Evolutionary conservation across 2,888 invertebrate genomes (phyloP), one percentile per base, ranked within the genome.

Genomic region (Eudemis profundana): DNA sequence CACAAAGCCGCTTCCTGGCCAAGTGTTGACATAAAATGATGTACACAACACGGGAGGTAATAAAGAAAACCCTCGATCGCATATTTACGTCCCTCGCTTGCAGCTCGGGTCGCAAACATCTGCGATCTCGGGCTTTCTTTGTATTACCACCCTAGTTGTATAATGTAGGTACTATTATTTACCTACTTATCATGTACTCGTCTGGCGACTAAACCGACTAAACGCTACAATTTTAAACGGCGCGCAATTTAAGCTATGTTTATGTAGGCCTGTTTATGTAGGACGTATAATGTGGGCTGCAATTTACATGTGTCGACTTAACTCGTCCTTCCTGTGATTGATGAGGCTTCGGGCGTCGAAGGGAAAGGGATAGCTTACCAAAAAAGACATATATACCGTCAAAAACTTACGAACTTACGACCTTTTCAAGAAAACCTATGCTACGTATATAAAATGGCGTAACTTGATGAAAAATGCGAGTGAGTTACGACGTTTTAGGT

Each of bases 251-350:
- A 27, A 10, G 23, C 27, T 56, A 21, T 14, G 56, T 69, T 63
- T 66, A 63, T 36, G 38, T 44, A 44, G 61, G 51, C 17, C 4
- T 46, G 44, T 61, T 33, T 49, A 44, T 33, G 33, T 51, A 61
- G 61, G 49, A 44, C 50, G 60, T 47, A 49, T 50, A 42, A 50
- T 17, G 36, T n/a, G 49, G 54, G 53, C 61, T 49, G 51, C 53
- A 71, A 71, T 70, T 70, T 69, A 70, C 71, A 71, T 71, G 66
- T 71, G 71, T 71, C 71, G 71, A 71, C 71, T 71, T 71, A 71
- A 71, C 71, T 68, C 65, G 65, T 61, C 69, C 67, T 53, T 56
- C 66, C 47, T 17, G 61, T 71, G 71, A 71, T 71, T 69, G 70
- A 71, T 70, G 71, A 60, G 54, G 46, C 54, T 36, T 53, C 54